phyloP scores from a whole-genome alignment of 2,888 invertebrate species.

The Eupithecia centaureata region DNA sequence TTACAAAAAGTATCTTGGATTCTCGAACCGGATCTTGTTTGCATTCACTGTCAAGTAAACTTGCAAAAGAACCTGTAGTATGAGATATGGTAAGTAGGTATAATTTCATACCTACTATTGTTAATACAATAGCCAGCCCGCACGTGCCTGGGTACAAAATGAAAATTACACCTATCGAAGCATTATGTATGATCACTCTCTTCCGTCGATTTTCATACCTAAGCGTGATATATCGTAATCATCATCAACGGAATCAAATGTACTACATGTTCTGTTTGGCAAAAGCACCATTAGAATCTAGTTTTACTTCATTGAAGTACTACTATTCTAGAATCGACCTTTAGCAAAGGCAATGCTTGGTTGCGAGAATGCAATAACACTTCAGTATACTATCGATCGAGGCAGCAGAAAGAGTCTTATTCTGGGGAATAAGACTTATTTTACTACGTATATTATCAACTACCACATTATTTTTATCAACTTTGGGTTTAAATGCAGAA shows the following conservation, averaged over 20 bases:
- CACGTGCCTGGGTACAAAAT: background rate
- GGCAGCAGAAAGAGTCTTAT: too few species aligned
- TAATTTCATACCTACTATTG: background rate
- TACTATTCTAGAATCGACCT: background rate
- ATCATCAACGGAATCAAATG: background rate
- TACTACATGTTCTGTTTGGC: background rate
- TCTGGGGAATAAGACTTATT: too few species aligned
- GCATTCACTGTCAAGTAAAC: background rate
- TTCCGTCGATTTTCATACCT: background rate
- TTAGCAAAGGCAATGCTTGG: too few species aligned
- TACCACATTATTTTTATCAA: background rate
- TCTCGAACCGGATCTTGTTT: background rate
- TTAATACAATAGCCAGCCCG: background rate
- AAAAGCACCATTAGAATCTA: background rate
- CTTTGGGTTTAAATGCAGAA: background rate
- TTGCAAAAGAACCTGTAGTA: background rate
- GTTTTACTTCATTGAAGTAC: background rate
- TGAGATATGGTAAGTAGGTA: background rate
- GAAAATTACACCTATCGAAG: slow-evolving; percentile 2
- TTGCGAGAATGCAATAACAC: too few species aligned
- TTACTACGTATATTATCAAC: too few species aligned
- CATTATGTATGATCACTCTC: background rate
- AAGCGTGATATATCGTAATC: background rate
- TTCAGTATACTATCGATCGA: too few species aligned
- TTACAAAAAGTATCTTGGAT: background rate